These are phyloP conservation scores for Tenthredo distinguenda DNA, from an alignment of 2,888 invertebrate genomes.

Conservation along the genomic window DNA sequence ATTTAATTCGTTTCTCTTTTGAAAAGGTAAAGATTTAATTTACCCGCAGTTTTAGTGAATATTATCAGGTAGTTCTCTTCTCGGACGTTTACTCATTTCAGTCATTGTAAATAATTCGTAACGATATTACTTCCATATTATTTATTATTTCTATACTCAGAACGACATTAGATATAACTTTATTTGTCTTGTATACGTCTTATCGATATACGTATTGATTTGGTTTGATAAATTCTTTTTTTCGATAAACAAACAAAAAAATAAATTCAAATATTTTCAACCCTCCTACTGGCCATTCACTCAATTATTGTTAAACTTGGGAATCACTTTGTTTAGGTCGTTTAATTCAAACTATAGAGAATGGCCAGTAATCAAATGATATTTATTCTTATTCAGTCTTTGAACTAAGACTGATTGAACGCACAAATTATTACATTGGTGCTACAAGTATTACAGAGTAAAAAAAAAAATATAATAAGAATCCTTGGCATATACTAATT, in stretches of 20 bases:
- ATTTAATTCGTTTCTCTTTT: slow-evolving; percentile 22
- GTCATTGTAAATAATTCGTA: slow-evolving; percentile 44
- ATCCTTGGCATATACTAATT: slow-evolving; percentile 20
- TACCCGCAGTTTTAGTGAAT: neutral
- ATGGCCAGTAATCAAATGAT: slow-evolving; percentile 13
- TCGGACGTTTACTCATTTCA: neutral
- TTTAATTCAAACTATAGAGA: neutral
- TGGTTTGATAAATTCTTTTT: slow-evolving; percentile 7
- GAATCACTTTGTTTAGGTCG: neutral
- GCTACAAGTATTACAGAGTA: slow-evolving; percentile 35
- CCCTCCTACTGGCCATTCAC: neutral
- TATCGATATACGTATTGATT: neutral
- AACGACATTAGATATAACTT: slow-evolving; percentile 30
- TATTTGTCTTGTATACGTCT: slow-evolving; percentile 3
- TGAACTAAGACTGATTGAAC: neutral
- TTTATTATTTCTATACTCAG: slow-evolving; percentile 26
- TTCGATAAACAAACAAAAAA: neutral
- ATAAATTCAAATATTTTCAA: neutral
- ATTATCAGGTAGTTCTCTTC: slow-evolving; percentile 3
- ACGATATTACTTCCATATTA: slow-evolving; percentile 38
- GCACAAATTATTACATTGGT: slow-evolving; percentile 43
- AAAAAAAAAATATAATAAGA: neutral
- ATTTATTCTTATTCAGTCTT: neutral
- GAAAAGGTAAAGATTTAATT: neutral
- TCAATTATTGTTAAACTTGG: neutral